A percentile compares a stretch with the other conserved stretches of the same genome.
These are phyloP conservation scores for Cheilosia impressa DNA, from an alignment of 2,888 invertebrate genomes.

Conservation along the genomic window DNA sequence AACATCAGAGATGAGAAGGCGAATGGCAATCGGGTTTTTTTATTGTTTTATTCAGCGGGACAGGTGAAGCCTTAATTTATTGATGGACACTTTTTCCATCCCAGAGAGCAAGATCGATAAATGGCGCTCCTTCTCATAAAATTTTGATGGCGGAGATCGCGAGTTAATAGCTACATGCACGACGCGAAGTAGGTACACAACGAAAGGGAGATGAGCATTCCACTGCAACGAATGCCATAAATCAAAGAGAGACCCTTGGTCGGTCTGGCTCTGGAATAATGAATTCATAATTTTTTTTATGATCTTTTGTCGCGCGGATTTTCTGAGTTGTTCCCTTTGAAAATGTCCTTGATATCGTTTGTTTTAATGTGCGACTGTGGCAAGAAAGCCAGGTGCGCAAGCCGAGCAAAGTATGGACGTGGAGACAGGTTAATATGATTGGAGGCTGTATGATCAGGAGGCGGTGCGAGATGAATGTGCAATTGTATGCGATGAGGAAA, in stretches of 20 bases:
- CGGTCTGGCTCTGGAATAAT: constrained; percentile 33
- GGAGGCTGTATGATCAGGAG: not conserved
- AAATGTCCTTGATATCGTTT: constrained; percentile 18
- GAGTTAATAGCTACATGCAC: constrained; percentile 28
- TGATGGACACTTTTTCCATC: constrained; percentile 31
- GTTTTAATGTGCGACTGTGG: constrained; percentile 3
- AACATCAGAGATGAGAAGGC: constrained; percentile 19
- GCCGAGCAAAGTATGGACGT: not conserved
- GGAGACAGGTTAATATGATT: not conserved
- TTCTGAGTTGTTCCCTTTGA: not conserved
- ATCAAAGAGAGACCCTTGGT: constrained; percentile 34
- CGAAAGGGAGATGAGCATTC: constrained; percentile 37
- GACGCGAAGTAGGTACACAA: not conserved
- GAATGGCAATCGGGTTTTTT: constrained; percentile 38
- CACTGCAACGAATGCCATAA: constrained; percentile 32
- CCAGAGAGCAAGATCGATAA: not conserved
- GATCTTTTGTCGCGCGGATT: constrained; percentile 8
- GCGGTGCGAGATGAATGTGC: not conserved
- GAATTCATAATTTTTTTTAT: constrained; percentile 42
- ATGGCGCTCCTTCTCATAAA: constrained; percentile 46
- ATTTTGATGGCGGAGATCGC: constrained; percentile 18
- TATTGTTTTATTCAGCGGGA: constrained; percentile 32
- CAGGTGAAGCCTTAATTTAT: constrained; percentile 42
- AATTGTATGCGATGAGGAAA: not conserved
- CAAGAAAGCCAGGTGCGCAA: constrained; percentile 27